Evolutionary conservation across 2,888 invertebrate species (phyloP).

Genomic region (Heliconius charithonia): DNA sequence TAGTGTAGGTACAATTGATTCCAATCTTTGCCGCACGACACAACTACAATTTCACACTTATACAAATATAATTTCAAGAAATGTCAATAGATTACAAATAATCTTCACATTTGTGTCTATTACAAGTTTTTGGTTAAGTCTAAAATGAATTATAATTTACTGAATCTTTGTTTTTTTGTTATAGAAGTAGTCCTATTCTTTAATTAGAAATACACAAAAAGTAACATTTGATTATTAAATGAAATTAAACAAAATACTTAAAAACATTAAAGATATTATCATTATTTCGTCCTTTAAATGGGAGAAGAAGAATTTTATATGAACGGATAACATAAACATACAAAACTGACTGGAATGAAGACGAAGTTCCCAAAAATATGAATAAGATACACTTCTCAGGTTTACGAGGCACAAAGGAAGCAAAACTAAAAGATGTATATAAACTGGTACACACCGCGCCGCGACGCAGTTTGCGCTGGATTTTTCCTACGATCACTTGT

Average conservation of each 20-base stretch:
- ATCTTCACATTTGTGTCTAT: too few relatives aligned
- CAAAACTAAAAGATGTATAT: slow-evolving; percentile 13
- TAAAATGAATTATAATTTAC: too few relatives aligned
- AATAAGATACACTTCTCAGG: slow-evolving; percentile 8
- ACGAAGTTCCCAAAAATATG: slow-evolving; percentile 18
- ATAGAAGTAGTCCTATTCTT: too few relatives aligned
- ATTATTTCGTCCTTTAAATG: not conserved
- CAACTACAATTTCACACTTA: too few relatives aligned
- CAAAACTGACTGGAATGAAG: not conserved
- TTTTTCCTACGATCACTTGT: slow-evolving; percentile 17
- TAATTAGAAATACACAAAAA: too few relatives aligned
- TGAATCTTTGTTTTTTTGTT: too few relatives aligned
- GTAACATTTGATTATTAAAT: too few relatives aligned
- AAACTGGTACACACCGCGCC: not conserved
- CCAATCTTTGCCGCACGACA: not conserved
- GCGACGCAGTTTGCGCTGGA: not conserved
- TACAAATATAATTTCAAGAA: too few relatives aligned
- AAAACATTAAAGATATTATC: not conserved
- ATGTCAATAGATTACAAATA: too few relatives aligned
- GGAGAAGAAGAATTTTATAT: not conserved
- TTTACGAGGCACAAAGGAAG: slow-evolving; percentile 17
- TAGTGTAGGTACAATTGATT: not conserved
- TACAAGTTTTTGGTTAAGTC: too few relatives aligned
- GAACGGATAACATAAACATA: not conserved
- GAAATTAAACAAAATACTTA: not conserved